Evolutionary conservation across 2,113 vertebrate genomes (phyloP).

Genomic region (Anguilla rostrata): DNA sequence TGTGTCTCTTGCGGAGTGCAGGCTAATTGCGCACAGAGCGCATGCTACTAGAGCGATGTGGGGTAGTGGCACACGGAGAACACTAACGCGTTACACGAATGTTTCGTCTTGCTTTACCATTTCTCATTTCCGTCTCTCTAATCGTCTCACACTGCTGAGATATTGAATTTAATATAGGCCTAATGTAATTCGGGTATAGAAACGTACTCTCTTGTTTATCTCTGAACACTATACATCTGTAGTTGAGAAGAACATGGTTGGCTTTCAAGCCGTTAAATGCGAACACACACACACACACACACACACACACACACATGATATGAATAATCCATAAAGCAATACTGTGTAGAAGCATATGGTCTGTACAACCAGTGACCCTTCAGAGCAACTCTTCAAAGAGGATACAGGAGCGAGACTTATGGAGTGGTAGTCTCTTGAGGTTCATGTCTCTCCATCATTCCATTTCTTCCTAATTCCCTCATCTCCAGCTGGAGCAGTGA

Average conservation of each 20-base stretch:
- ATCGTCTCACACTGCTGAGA: not conserved
- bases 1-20: conserved; percentile 21
- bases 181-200: not conserved
- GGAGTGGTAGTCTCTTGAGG: not conserved
- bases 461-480: conserved; percentile 39
- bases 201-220: not conserved
- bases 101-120: not conserved
- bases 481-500: conserved; percentile 48
- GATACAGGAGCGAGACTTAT: not conserved
- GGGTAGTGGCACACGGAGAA: not conserved
- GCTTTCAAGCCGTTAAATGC: not conserved
- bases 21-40: not conserved
- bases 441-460: conserved; percentile 20
- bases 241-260: not conserved
- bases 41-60: not conserved
- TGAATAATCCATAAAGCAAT: not conserved
- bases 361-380: not conserved
- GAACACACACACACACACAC: not conserved
- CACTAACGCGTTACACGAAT: not conserved
- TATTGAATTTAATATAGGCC: conserved; percentile 8
- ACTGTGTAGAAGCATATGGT: not conserved
- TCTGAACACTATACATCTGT: not conserved
- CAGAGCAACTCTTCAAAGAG: not conserved
- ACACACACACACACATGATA: not conserved
- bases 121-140: not conserved